Base-by-base conservation (phyloP, 2,113 vertebrate genomes). In the Crypturellus undulatus region DNA sequence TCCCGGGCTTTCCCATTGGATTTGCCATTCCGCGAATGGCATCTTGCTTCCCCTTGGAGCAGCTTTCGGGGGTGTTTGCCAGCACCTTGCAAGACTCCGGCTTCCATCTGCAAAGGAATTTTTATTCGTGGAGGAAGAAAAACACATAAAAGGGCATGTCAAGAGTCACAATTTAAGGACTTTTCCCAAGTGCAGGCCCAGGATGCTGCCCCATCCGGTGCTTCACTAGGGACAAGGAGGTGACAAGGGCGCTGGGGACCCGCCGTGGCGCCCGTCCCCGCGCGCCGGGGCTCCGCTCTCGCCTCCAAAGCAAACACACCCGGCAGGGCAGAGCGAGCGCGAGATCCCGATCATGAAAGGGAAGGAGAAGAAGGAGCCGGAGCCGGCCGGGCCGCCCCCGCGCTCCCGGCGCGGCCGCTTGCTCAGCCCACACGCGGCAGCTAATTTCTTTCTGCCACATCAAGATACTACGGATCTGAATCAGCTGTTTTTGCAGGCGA, bases 361-460 rank as follows among this genome's bases (percentile, higher is more conserved):
- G 11, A 70, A 68, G 36, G 34, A 45, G 38, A 18, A 28, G n/a
- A 51, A 69, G 56, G 65, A 9, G 36, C 72, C 58, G 26, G 51
- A 69, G 56, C 69, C 17, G 38, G 1, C 2, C 36, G 64, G 45
- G 28, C 73, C 28, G 2, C 36, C 69, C 86, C 62, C 12, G 7
- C 62, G 12, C 69, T 42, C 64, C 83, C 63, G 91, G 84, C 84
- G 70, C 77, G 67, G 34, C 83, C 72, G 65, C 60, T 47, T 32
- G 56, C 94, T 59, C 76, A 93, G 80, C 84, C 88, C 87, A 91
- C 87, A 65, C 78, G 76, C 84, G 77, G 30, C 10, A 36, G 14
- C 70, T 81, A n/a, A 81, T 88, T 93, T 91, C 84, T 73, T 73
- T 85, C 70, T 88, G 91, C 91, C 91, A 91, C 94, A 91, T 91